A percentile compares a stretch with the other conserved stretches of the same genome.
These are phyloP conservation scores for Riparia riparia DNA, from an alignment of 2,113 vertebrate genomes.

Conservation along the genomic window DNA sequence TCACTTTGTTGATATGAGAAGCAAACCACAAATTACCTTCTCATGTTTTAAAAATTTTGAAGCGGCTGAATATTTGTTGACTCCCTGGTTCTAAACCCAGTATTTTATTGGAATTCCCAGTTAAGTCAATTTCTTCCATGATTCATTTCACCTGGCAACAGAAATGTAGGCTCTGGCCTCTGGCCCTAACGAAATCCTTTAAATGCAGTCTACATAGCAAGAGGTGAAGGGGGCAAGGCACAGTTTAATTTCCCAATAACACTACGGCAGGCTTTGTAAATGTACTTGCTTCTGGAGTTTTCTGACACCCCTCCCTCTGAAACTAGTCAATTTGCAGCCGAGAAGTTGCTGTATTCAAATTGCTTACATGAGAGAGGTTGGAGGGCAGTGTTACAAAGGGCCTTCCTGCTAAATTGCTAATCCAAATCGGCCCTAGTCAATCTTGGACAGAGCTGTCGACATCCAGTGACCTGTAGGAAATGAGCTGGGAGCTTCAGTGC, in stretches of 20 bases:
- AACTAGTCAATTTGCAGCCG: background rate
- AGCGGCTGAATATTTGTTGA: background rate
- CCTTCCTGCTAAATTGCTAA: background rate
- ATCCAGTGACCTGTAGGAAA: conserved; percentile 14
- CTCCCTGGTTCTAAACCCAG: background rate
- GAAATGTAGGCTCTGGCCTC: conserved; percentile 9
- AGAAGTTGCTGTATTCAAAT: conserved; percentile 24
- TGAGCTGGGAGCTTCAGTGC: background rate
- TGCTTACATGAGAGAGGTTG: background rate
- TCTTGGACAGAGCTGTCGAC: conserved; percentile 11
- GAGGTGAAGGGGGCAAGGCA: conserved; percentile 16
- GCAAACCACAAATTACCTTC: background rate
- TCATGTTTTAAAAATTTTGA: background rate
- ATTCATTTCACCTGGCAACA: conserved; percentile 29
- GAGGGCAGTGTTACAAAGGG: background rate
- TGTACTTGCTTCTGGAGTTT: conserved; percentile 33
- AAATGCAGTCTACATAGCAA: conserved; percentile 31
- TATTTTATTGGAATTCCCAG: background rate
- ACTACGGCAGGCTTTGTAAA: background rate
- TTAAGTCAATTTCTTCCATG: conserved; percentile 20
- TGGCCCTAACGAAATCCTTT: conserved; percentile 30
- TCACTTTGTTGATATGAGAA: background rate
- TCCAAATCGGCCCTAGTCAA: background rate
- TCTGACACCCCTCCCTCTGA: background rate
- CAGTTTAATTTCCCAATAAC: conserved; percentile 50